Evolutionary conservation across 1,140 invertebrate genomes (phyloP), one percentile per base, ranked within the genome.

Genomic region (Vollenhovia emeryi): DNA sequence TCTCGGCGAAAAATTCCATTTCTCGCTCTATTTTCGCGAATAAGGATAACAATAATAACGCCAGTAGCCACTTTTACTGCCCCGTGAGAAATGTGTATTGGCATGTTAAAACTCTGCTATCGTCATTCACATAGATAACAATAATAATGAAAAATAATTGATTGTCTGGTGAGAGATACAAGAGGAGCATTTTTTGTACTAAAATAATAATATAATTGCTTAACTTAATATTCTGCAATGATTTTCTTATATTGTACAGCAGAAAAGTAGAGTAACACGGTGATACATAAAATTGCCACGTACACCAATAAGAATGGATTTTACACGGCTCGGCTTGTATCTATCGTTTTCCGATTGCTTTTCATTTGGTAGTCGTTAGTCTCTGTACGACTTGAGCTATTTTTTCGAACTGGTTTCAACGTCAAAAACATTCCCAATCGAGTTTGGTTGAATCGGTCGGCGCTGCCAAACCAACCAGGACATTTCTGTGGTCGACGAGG

Each of bases 401-500:
- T 87, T 87, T 84, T 82, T 78, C 43, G 9, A 75, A 78, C 30
- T 33, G 59, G 40, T 75, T 55, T 43, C 64, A 40, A 84, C 76
- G 68, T 90, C 86, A 69, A 89, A 86, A 85, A 79, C 86, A 85
- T 89, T 87, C 64, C n/a, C 71, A 21, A 84, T 85, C 74, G 74
- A 64, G 60, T 84, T 87, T 40, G 52, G 59, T 43, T 33, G 76
- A 78, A 89, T 85, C 69, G 85, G 71, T 85, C 71, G 88, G 18
- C 57, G 43, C 52, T 89, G 88, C 71, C 82, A 89, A 87, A 87
- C 89, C 88, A 83, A 66, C 86, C 60, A 80, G 40, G 78, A 71
- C 88, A 84, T 86, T 90, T 86, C 73, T 82, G 89, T 62, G 86
- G 87, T 76, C 83, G 85, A 79, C 68, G 66, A 73, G 89, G 90